Conservation (phyloP, 2,113 vertebrate species). For the Catharus fuscescens region DNA sequence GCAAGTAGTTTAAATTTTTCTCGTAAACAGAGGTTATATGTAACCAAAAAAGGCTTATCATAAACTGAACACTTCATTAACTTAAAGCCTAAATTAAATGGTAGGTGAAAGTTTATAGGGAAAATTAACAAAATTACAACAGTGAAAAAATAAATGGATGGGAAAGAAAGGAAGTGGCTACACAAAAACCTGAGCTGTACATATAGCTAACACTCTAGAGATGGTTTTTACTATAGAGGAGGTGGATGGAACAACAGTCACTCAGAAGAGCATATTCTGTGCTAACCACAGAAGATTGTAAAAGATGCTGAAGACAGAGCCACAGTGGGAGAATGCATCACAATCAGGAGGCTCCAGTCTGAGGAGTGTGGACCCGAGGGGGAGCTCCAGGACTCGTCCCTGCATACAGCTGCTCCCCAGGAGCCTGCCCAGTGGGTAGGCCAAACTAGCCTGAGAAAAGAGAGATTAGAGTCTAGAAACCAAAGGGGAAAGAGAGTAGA, state of each 20-base stretch:
- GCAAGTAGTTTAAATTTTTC: not conserved
- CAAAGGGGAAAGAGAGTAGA: not conserved
- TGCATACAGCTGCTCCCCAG: not conserved
- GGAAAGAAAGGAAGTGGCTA: not conserved
- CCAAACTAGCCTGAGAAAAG: not conserved
- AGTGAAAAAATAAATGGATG: not conserved
- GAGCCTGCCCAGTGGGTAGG: not conserved
- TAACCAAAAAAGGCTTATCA: not conserved
- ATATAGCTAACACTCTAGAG: not conserved
- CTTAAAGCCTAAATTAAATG: not conserved
- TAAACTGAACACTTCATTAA: not conserved
- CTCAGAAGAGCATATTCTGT: not conserved
- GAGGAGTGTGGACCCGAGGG: fast-evolving
- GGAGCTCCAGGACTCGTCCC: not conserved
- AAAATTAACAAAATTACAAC: not conserved
- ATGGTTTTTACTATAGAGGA: fast-evolving
- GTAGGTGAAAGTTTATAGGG: not conserved
- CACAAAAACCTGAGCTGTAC: not conserved
- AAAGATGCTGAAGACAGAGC: not conserved
- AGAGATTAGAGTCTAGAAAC: not conserved
- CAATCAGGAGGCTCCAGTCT: not conserved
- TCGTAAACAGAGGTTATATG: not conserved
- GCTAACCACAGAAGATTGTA: not conserved
- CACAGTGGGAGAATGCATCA: fast-evolving
- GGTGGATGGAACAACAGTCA: not conserved